Evolutionary conservation across 2,888 invertebrate species (phyloP).

Genomic region (Amphimallon solstitiale): DNA sequence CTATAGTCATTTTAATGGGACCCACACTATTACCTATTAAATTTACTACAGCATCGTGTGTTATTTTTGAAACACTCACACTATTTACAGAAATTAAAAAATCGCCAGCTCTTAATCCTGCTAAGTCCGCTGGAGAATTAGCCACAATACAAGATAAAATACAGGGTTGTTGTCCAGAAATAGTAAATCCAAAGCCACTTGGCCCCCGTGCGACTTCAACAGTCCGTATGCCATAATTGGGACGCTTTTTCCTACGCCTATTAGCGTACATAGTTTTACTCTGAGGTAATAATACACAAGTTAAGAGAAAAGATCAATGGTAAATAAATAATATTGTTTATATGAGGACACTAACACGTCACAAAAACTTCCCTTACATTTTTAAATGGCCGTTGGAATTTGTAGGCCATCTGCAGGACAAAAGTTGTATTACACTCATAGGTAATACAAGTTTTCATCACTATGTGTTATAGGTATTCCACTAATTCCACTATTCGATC

Average conservation of each 20-base stretch:
- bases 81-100: constrained; percentile 93
- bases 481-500: not conserved
- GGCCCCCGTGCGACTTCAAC: constrained; percentile 87
- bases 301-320: constrained; percentile 23
- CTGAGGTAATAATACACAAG: not conserved
- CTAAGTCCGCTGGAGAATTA: constrained; percentile 89
- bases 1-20: constrained; percentile 84
- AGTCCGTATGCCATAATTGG: constrained; percentile 79
- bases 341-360: constrained; percentile 52
- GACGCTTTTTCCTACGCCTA: constrained; percentile 75
- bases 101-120: constrained; percentile 91
- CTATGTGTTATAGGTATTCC: not conserved
- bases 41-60: constrained; percentile 93
- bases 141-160: constrained; percentile 92
- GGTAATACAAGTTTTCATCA: not conserved
- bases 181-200: constrained; percentile 97
- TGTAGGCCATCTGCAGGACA: constrained; percentile 26
- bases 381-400: constrained; percentile 58
- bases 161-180: constrained; percentile 96
- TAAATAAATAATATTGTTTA: constrained; percentile 40
- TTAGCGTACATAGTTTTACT: constrained; percentile 67
- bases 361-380: constrained; percentile 51
- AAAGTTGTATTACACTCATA: constrained; percentile 20
- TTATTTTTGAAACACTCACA: constrained; percentile 88
- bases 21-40: constrained; percentile 89